Evolutionary conservation across 35 echinoderm and acorn worm species (phyloP).

Genomic region (Ptychodera flava): DNA sequence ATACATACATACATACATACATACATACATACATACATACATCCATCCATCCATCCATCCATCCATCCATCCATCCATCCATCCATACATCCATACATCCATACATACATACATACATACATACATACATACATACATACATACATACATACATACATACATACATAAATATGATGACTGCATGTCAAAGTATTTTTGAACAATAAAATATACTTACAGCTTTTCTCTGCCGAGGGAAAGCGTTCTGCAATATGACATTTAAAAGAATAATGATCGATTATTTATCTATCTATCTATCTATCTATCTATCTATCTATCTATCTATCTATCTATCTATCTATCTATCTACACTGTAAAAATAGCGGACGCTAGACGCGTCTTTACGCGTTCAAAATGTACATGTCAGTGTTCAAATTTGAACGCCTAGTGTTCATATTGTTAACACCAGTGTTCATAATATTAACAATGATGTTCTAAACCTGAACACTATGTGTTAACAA

Average conservation of each 20-base stretch:
- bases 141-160: background rate
- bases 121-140: constrained; percentile 2
- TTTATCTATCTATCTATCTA: background rate
- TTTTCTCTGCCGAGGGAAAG: background rate
- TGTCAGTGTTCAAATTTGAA: constrained; percentile 62
- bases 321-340: background rate
- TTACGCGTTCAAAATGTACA: constrained; percentile 26
- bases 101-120: background rate
- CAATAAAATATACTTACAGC: background rate
- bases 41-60: background rate
- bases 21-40: background rate
- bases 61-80: background rate
- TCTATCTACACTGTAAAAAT: background rate
- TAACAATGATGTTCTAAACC: constrained; percentile 10
- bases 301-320: background rate
- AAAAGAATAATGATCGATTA: background rate
- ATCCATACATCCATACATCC: background rate
- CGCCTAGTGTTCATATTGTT: constrained; percentile 25
- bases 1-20: background rate
- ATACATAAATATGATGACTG: background rate
- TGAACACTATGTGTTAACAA: constrained; percentile 80
- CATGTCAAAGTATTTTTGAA: background rate
- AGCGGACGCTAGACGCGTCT: background rate
- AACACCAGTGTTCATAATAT: constrained; percentile 28
- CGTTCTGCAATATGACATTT: background rate